Evolutionary conservation across 2,797 vertebrate species (phyloP).

Genomic region (Momotus momota): DNA sequence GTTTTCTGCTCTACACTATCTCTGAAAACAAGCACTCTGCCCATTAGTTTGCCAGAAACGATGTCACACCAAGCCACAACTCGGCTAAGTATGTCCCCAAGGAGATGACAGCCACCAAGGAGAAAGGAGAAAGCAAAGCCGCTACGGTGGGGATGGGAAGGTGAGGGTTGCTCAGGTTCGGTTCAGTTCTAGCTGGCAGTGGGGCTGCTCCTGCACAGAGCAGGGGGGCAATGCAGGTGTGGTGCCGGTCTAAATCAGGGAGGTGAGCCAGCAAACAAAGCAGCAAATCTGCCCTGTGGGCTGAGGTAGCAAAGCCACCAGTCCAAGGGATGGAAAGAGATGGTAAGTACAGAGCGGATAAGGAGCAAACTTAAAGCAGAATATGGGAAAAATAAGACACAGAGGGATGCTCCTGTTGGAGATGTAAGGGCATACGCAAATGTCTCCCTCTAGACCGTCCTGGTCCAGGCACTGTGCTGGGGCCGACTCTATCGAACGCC

Average conservation of each 20-base stretch:
- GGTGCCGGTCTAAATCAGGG: fast-evolving
- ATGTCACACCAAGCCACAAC: not conserved
- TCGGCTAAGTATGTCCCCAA: not conserved
- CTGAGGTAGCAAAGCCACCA: not conserved
- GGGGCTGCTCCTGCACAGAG: not conserved
- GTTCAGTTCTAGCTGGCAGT: not conserved
- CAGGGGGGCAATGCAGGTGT: not conserved
- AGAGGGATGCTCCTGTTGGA: not conserved
- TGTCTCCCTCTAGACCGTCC: not conserved
- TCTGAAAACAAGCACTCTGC: conserved; percentile 31
- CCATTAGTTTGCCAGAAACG: conserved; percentile 38
- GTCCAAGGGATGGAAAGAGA: not conserved
- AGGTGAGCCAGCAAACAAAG: not conserved
- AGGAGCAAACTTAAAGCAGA: not conserved
- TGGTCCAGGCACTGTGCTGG: not conserved
- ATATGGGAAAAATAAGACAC: not conserved
- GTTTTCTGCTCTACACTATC: conserved; percentile 31
- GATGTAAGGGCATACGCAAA: not conserved
- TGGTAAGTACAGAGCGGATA: not conserved
- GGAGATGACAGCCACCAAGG: conserved; percentile 1
- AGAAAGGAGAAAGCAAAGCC: not conserved
- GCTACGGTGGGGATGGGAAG: not conserved
- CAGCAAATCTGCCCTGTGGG: not conserved
- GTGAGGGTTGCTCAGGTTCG: not conserved
- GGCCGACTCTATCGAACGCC: not conserved